Evolutionary conservation across 2,888 invertebrate species (phyloP), one percentile per base, ranked within the genome.

Genomic region (Nemotelus nigrinus): DNA sequence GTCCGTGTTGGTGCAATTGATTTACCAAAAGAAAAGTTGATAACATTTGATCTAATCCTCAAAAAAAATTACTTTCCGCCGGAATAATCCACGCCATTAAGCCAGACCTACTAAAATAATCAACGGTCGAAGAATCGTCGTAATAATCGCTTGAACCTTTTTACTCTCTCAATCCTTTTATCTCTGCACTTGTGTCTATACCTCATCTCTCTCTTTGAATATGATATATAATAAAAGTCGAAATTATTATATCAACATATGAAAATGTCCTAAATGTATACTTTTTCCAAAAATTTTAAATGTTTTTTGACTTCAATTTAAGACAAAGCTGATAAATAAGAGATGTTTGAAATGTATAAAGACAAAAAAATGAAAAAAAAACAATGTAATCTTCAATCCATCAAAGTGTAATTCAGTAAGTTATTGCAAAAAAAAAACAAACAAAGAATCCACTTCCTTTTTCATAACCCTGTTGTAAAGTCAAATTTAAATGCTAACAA

Each of bases 221-320:
- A 25, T 25, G 25, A 43, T 57, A 74, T 63, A 63, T 74, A 74
- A 48, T 45, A 71, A 55, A 71, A 25, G 25, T 25, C 7, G 39
- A 72, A 60, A 60, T 74, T 63, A 48, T 63, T 25, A 60, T 48
- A 72, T 58, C 6, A 44, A 67, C 25, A 25, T 25, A 25, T 25
- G 25, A 25, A 67, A 60, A 74, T 74, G 74, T 74, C 74, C 74
- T 74, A 74, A 72, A 60, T 74, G 63, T 74, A 60, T 74, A 55
- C 74, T 74, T 74, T 63, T 63, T 74, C 63, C 74, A 60, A 70
- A 60, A 63, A 63, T 74, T 74, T 74, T 74, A 74, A 74, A 74
- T 74, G 74, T 74, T 74, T 74, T 72, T 74, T 63, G 50, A 74
- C 72, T 71, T 72, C 74, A 74, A 74, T 74, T 74, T 74, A 48